Evolutionary conservation across 2,113 vertebrate species (phyloP).

Genomic region (Syngnathus typhle): DNA sequence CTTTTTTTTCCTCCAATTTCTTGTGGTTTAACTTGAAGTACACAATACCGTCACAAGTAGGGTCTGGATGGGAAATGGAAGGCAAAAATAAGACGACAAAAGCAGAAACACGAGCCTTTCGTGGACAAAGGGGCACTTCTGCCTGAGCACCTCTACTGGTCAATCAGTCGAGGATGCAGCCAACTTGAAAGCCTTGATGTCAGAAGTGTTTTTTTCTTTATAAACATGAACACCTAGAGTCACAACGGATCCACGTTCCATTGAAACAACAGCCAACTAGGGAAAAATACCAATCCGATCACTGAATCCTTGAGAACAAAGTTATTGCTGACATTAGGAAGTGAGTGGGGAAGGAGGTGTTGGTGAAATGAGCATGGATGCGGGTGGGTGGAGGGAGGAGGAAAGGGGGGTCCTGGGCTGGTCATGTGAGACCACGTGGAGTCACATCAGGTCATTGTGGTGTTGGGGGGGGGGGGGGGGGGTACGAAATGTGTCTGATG

Average conservation of each 20-base stretch:
- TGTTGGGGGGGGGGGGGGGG: constrained; percentile 37
- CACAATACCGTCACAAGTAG: constrained; percentile 18
- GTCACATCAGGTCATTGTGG: constrained; percentile 55
- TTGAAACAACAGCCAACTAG: constrained; percentile 63
- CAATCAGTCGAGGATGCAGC: constrained; percentile 22
- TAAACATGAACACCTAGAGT: constrained; percentile 63
- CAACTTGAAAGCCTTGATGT: constrained; percentile 44
- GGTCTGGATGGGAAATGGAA: background rate
- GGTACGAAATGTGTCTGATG: constrained; percentile 55
- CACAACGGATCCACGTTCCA: constrained; percentile 58
- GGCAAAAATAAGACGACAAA: constrained; percentile 13
- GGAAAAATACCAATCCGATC: constrained; percentile 64
- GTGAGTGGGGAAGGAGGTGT: constrained; percentile 4
- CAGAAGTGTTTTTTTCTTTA: constrained; percentile 50
- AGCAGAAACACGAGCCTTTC: constrained; percentile 64
- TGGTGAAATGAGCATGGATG: constrained; percentile 22
- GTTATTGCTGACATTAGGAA: constrained; percentile 72
- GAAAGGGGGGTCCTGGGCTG: constrained; percentile 42
- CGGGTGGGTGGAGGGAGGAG: constrained; percentile 7
- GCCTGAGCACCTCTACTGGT: constrained; percentile 37
- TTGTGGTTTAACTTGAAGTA: constrained; percentile 38
- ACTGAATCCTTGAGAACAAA: constrained; percentile 73
- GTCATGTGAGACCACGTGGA: constrained; percentile 63
- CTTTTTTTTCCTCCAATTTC: constrained; percentile 18
- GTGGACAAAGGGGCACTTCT: constrained; percentile 53